Evolutionary conservation across 2,797 vertebrate genomes (phyloP).

Genomic region (Chelmon rostratus): DNA sequence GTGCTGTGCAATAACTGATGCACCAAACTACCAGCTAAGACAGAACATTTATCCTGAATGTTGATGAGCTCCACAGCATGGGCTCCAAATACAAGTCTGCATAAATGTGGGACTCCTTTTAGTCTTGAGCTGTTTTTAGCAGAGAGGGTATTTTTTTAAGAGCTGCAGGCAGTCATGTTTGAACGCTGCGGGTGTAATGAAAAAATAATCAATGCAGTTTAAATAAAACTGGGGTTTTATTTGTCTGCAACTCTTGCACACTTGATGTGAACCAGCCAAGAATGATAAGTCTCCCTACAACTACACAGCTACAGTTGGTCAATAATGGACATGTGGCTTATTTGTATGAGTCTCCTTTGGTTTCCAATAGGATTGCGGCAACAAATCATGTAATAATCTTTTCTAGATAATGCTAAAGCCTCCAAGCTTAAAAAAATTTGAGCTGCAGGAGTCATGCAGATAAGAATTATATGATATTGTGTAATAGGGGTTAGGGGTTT

Average conservation of each 20-base stretch:
- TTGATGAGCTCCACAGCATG: conserved; percentile 10
- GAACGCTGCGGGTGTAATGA: conserved; percentile 4
- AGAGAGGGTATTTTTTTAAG: neutral
- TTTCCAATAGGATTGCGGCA: neutral
- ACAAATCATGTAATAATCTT: conserved; percentile 23
- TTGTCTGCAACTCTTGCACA: conserved; percentile 5
- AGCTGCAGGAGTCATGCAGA: conserved; percentile 12
- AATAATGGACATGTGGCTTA: conserved; percentile 3
- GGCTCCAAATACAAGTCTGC: conserved; percentile 26
- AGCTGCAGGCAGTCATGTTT: conserved; percentile 23
- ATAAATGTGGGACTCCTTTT: conserved; percentile 19
- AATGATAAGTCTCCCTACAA: conserved; percentile 4
- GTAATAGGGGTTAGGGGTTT: neutral
- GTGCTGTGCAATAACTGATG: conserved; percentile 18
- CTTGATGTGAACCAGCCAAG: neutral
- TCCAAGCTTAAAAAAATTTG: neutral
- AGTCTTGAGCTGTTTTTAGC: neutral
- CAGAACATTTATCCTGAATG: conserved; percentile 30
- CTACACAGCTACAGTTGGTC: neutral
- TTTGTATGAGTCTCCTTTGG: conserved; percentile 10
- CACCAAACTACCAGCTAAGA: conserved; percentile 22
- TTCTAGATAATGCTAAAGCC: conserved; percentile 18
- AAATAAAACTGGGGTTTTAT: conserved; percentile 10
- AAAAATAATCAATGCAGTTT: conserved; percentile 18
- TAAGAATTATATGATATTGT: neutral